Evolutionary conservation across 2,888 invertebrate species (phyloP).

Genomic region (Hemithea aestivaria): DNA sequence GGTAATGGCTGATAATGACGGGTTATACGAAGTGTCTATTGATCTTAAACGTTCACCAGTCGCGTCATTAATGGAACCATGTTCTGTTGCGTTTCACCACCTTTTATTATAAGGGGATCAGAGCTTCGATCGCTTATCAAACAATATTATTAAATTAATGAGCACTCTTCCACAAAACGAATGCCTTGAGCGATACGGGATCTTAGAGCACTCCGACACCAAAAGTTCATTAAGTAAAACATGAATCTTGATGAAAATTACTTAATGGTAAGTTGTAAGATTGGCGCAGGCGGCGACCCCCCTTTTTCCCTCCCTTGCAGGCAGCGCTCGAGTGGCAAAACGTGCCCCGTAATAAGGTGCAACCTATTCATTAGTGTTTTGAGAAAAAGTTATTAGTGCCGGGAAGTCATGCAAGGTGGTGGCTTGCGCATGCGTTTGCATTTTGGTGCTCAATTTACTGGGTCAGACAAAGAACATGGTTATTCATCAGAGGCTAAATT

Average conservation of each 20-base stretch:
- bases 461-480: slow-evolving; percentile 39
- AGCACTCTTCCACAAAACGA: slow-evolving; percentile 10
- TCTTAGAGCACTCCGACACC: slow-evolving; percentile 33
- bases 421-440: slow-evolving; percentile 65
- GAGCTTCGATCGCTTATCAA: background rate
- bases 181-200: slow-evolving; percentile 22
- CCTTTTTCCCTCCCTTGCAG: slow-evolving; percentile 20
- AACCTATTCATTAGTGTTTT: slow-evolving; percentile 75
- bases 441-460: slow-evolving; percentile 57
- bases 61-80: slow-evolving; percentile 5
- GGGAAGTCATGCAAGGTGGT: slow-evolving; percentile 52
- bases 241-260: slow-evolving; percentile 63
- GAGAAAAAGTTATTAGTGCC: slow-evolving; percentile 71
- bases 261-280: slow-evolving; percentile 59
- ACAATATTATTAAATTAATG: background rate
- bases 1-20: slow-evolving; percentile 21
- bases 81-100: background rate
- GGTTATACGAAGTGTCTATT: slow-evolving; percentile 9
- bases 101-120: slow-evolving; percentile 6
- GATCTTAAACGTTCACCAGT: slow-evolving; percentile 2
- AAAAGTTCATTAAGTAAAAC: slow-evolving; percentile 47
- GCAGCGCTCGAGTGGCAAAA: slow-evolving; percentile 53
- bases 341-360: slow-evolving; percentile 72
- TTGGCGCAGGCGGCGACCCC: slow-evolving; percentile 44
- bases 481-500: slow-evolving; percentile 17